phyloP scores from a whole-genome alignment of 2,797 vertebrate species.

The Buphagus erythrorhynchus region DNA sequence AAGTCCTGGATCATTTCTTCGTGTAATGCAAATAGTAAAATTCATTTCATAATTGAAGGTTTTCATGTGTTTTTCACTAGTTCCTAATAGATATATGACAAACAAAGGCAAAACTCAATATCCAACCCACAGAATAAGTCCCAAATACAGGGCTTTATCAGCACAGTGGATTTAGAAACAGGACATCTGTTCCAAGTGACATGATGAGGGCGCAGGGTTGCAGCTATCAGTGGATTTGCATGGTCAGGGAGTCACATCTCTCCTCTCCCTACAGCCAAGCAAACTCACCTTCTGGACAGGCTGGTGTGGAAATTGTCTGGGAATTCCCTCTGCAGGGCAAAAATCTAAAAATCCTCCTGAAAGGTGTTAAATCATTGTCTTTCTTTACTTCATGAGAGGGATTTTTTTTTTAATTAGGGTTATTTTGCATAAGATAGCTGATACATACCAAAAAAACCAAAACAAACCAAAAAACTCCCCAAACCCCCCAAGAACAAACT shows the following conservation, averaged over 20 bases:
- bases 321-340: background rate
- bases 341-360: background rate
- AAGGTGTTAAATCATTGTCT: background rate
- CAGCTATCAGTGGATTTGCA: background rate
- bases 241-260: background rate
- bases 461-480: too few species aligned
- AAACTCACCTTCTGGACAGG: background rate
- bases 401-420: background rate
- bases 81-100: background rate
- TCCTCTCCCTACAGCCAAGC: accelerated
- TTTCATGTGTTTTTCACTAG: background rate
- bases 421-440: background rate
- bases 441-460: background rate
- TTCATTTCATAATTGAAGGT: background rate
- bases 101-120: background rate
- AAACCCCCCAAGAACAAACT: too few species aligned
- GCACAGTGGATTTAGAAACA: background rate
- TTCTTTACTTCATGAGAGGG: background rate
- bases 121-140: background rate
- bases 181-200: background rate
- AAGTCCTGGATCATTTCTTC: background rate
- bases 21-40: background rate
- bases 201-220: background rate
- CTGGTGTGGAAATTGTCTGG: background rate
- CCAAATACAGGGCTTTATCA: background rate